These are phyloP conservation scores for Osmerus eperlanus DNA, from an alignment of 2,113 vertebrate genomes.

Conservation along the genomic window DNA sequence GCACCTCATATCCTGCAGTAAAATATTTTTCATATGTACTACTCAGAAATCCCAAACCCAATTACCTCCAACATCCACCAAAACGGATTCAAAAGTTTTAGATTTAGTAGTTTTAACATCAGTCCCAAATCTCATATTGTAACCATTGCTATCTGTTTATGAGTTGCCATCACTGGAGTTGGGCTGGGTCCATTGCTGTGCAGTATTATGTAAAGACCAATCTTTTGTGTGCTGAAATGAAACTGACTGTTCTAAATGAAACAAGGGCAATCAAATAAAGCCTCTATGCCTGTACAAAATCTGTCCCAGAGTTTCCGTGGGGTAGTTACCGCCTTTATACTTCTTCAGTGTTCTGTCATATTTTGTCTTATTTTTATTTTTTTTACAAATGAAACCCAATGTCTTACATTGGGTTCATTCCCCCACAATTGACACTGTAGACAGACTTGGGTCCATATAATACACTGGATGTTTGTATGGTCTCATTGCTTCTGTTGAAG, in stretches of 20 bases:
- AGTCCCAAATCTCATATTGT: constrained; percentile 51
- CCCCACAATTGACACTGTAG: not conserved
- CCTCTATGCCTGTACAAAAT: constrained; percentile 44
- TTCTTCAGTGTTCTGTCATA: too few species aligned
- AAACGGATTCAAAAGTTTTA: constrained; percentile 26
- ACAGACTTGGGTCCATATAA: not conserved
- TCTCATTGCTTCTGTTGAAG: not conserved
- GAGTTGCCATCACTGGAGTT: constrained; percentile 40
- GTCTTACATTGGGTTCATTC: not conserved
- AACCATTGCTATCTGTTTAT: constrained; percentile 38
- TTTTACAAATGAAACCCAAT: not conserved
- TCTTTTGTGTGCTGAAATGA: constrained; percentile 40
- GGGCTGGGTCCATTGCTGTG: constrained; percentile 50
- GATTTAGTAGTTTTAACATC: constrained; percentile 29
- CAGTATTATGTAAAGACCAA: constrained; percentile 57
- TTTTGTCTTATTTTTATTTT: too few species aligned
- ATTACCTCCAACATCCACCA: constrained; percentile 29
- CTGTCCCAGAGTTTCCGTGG: not conserved
- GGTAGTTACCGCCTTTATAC: not conserved
- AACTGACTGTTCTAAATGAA: constrained; percentile 63
- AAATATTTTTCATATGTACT: not conserved
- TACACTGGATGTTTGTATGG: constrained; percentile 5
- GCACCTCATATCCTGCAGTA: too few species aligned
- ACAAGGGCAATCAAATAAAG: constrained; percentile 64
- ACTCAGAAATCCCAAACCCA: constrained; percentile 15